Base-by-base conservation (phyloP, 2,797 vertebrate species). In the Chanos chanos region DNA sequence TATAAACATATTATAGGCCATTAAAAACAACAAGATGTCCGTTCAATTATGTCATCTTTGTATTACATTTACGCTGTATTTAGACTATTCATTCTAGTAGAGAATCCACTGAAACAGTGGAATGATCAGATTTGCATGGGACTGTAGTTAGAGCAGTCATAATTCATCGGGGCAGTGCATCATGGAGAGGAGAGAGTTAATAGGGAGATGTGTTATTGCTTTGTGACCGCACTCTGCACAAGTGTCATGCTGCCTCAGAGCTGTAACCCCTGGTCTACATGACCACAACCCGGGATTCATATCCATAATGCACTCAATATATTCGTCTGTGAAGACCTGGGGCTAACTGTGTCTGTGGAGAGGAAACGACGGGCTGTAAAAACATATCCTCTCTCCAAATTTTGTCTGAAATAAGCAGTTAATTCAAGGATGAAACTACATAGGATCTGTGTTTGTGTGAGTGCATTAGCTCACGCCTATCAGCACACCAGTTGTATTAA, bases 221-320 rank as follows among this genome's bases (percentile, higher is more conserved):
- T 88, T 83, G 84, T 81, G 84, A 60, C 60, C 66, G 58, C 24
- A 40, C 22, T 65, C 81, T 81, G 81, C 77, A 83, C 85, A 86
- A 85, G 83, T 85, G 87, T 75, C 81, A 77, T 83, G 80, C 77
- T 80, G 86, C 85, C 86, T 86, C 57, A 69, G 5, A 87, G 88
- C 86, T 18, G 60, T 89, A 87, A 90, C 89, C 87, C 84, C 73
- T 78, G 85, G 55, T 74, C 85, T 77, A 72, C 70, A 53, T 75
- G 81, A 82, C 86, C 84, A 73, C 57, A 81, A 81, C 84, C 83
- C 77, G 62, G 85, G 83, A 87, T 87, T 90, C 86, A 88, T 90
- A 90, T 89, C 86, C 86, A 89, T 89, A 89, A 89, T 89, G 86
- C 76, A 77, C 84, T 89, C 83, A 85, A 89, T 89, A 89, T 90